Percentiles rank a stretch among this genome's conserved stretches.
These are phyloP conservation scores for Mactra quadrangularis DNA, from an alignment of 1,140 invertebrate genomes.

Conservation along the genomic window DNA sequence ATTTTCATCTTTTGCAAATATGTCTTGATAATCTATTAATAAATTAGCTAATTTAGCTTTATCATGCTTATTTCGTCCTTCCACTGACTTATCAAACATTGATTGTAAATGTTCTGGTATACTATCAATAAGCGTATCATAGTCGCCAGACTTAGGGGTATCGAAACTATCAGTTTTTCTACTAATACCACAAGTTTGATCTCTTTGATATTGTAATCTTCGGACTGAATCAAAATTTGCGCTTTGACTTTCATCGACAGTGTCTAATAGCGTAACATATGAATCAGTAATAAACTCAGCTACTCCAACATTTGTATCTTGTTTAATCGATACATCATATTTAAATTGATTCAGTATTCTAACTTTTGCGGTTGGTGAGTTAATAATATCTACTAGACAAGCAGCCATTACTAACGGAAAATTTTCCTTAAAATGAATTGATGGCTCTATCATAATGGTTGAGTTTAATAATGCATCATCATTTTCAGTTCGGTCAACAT, in stretches of 20 bases:
- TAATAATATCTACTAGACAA: constrained; percentile 3
- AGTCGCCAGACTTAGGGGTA: no score
- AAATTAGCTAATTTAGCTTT: not conserved
- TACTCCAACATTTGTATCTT: not conserved
- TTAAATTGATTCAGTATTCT: not conserved
- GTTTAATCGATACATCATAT: not conserved
- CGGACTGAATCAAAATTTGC: not conserved
- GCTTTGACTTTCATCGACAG: not conserved
- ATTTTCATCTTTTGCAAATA: not conserved
- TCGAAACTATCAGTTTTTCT: no score
- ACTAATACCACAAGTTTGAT: no score
- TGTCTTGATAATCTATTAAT: not conserved
- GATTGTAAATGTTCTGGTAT: not conserved
- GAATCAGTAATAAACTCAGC: no score
- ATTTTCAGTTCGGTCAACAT: not conserved
- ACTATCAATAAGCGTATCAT: no score
- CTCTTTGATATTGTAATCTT: not conserved
- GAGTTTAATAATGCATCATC: not conserved
- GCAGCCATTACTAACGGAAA: not conserved
- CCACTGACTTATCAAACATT: not conserved
- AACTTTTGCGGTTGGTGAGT: not conserved
- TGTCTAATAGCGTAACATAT: no score
- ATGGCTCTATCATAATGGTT: not conserved
- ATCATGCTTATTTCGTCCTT: not conserved
- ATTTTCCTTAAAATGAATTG: not conserved